Evolutionary conservation across 2,888 invertebrate species (phyloP), one percentile per base, ranked within the genome.

Genomic region (Tenthredo amoena): DNA sequence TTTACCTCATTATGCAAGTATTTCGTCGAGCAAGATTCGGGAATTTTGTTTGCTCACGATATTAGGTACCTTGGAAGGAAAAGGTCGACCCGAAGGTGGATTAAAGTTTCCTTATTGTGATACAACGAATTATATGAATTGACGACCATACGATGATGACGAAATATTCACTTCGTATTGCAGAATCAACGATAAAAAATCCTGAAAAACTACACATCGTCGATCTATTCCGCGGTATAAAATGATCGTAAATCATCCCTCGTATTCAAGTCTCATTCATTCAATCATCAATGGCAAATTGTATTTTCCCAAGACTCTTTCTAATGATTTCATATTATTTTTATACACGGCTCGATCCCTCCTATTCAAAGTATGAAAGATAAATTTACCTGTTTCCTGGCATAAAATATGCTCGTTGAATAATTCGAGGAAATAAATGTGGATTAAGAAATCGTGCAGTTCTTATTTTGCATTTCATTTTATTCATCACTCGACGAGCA

Each of bases 1-100:
- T 58, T 81, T 62, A 58, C 62, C 40, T 62, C 26, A 81, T 81
- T 81, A 58, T 58, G 62, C 62, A 62, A 62, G 62, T 62, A 81
- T 81, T 62, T 40, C 62, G n/a, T 62, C 58, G 40, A 37, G 37
- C 62, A 40, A 40, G 79, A 62, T 62, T 40, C 58, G 18, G 77
- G 77, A 50, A 77, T 77, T 77, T 77, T 77, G 77, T 77, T 77
- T 77, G 77, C 77, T 55, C 77, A 55, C 50, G 47, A 77, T 55
- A 55, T 77, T 77, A 77, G 77, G 77, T 55, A 77, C 50, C 12
- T 31, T 37, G 40, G n/a, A 81, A 81, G 37, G 62, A 62, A 37
- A 81, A 62, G 40, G 79, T 81, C 79, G 47, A n/a, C 15, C 0
- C 15, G 50, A 81, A 81, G 79, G 79, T 81, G 40, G n/a, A 34